phyloP scores from a whole-genome alignment of 2,113 vertebrate genomes.

The Hypanus sabinus region DNA sequence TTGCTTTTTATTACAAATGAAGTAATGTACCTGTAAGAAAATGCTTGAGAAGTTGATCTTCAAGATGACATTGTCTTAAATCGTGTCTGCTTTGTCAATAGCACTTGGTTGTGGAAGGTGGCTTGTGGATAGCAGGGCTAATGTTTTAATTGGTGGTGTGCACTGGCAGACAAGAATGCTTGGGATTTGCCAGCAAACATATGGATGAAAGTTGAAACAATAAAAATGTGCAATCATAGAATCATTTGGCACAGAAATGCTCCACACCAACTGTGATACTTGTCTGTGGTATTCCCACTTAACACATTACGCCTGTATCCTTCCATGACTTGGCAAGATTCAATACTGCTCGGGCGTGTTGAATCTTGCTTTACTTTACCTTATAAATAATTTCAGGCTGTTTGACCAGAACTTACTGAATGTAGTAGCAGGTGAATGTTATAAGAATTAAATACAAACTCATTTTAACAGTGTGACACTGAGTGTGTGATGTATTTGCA shows the following conservation, averaged over 20 bases:
- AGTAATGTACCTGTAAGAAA: neutral
- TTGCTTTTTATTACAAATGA: neutral
- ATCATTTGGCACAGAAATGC: too few relatives aligned
- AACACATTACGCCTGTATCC: too few relatives aligned
- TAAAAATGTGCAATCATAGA: neutral
- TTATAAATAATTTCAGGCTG: neutral
- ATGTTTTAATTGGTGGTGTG: neutral
- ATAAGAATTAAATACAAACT: neutral
- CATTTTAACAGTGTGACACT: neutral
- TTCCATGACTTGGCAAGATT: too few relatives aligned
- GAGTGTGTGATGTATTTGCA: neutral
- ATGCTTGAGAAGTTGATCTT: neutral
- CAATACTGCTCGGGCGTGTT: neutral
- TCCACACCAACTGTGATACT: too few relatives aligned
- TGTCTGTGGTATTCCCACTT: too few relatives aligned
- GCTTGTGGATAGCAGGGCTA: neutral
- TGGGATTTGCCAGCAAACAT: neutral
- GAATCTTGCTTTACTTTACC: neutral
- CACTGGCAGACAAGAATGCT: neutral
- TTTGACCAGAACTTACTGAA: neutral
- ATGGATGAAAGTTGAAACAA: neutral
- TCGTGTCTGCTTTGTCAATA: neutral
- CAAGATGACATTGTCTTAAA: neutral
- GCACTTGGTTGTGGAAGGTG: neutral
- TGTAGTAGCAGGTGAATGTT: neutral